Conservation (phyloP, 1,140 invertebrate species). For the Anastatus disparis region DNA sequence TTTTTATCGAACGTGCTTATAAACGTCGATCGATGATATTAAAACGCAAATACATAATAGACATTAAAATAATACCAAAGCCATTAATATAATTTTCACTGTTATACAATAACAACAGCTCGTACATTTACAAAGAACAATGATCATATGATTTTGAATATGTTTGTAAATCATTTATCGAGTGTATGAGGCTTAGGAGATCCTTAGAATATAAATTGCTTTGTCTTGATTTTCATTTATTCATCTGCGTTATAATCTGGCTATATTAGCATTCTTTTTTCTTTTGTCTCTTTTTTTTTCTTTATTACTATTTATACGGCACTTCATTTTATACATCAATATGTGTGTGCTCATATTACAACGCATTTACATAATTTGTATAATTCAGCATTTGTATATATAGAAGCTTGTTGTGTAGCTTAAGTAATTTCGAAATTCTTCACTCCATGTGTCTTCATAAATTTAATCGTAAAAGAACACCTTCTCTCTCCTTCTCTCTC, state of each 20-base stretch:
- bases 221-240: neutral
- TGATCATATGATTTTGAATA: too few relatives aligned
- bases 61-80: conserved; percentile 21
- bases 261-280: neutral
- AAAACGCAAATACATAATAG: conserved; percentile 28
- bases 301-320: neutral
- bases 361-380: conserved; percentile 32
- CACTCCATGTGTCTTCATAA: conserved; percentile 27
- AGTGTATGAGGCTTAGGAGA: neutral
- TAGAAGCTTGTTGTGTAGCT: neutral
- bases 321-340: conserved; percentile 33
- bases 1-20: neutral
- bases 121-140: too few relatives aligned
- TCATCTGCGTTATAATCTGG: neutral
- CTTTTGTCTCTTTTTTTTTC: neutral
- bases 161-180: conserved; percentile 23
- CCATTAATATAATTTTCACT: conserved; percentile 35
- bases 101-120: conserved; percentile 17
- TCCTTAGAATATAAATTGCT: too few relatives aligned
- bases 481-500: too few relatives aligned
- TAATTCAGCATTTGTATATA: neutral
- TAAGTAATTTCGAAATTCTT: conserved; percentile 38
- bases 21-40: conserved; percentile 7
- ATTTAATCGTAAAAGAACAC: neutral
- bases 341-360: conserved; percentile 21